Evolutionary conservation across 1,140 invertebrate species (phyloP).

Genomic region (Papilio machaon): DNA sequence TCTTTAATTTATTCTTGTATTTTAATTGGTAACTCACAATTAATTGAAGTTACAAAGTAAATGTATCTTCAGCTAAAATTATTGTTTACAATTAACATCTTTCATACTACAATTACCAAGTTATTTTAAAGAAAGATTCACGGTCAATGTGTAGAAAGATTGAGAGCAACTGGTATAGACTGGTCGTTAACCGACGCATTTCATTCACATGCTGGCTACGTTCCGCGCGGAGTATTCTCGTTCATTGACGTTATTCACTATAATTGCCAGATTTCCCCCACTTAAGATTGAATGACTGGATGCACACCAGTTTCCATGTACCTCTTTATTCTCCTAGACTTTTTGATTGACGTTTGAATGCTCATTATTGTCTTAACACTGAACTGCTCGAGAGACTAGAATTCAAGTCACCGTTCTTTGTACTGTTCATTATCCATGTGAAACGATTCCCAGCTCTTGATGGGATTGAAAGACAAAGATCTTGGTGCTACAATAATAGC

Average conservation of each 20-base stretch:
- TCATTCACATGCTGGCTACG: conserved; percentile 48
- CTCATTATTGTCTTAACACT: conserved; percentile 54
- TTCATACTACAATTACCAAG: neutral
- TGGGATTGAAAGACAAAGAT: conserved; percentile 5
- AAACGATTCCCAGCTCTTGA: neutral
- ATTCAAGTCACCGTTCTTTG: conserved; percentile 57
- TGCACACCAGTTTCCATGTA: conserved; percentile 58
- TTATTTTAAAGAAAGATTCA: neutral
- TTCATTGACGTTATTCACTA: conserved; percentile 63
- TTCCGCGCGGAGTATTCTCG: conserved; percentile 56
- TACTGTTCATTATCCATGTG: conserved; percentile 30
- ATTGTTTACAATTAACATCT: neutral
- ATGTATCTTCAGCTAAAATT: neutral
- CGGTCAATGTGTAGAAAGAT: conserved; percentile 15
- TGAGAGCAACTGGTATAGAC: neutral
- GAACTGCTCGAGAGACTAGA: conserved; percentile 44
- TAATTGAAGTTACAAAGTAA: neutral
- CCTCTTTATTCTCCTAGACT: conserved; percentile 54
- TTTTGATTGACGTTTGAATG: conserved; percentile 67
- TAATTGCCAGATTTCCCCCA: conserved; percentile 73
- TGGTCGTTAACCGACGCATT: conserved; percentile 44
- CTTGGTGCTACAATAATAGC: neutral
- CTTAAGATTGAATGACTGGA: conserved; percentile 60
- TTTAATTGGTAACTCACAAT: neutral
- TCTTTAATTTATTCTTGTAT: neutral